Conservation (phyloP, 2,888 invertebrate species). For the Eristalis arbustorum region DNA sequence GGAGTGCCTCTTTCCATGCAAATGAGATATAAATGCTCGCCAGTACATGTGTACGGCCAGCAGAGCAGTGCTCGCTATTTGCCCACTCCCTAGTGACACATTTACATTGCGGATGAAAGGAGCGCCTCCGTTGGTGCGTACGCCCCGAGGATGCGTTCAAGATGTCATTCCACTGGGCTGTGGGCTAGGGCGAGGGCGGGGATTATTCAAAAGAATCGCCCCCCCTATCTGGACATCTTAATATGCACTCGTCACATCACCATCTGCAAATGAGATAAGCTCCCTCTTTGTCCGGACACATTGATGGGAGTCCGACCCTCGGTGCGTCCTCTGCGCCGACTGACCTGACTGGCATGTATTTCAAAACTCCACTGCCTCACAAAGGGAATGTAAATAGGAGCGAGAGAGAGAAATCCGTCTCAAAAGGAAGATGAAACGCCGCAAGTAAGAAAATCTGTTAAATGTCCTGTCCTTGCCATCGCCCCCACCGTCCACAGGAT, state of each 20-base stretch:
- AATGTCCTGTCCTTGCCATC: conserved; percentile 28
- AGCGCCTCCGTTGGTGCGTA: conserved; percentile 37
- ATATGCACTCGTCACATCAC: conserved; percentile 67
- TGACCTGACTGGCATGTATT: conserved; percentile 24
- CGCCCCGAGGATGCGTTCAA: conserved; percentile 60
- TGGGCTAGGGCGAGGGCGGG: background rate
- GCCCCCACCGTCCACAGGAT: background rate
- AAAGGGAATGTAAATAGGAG: conserved; percentile 6
- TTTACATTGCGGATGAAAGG: background rate
- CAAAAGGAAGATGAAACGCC: conserved; percentile 47
- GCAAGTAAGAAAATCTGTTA: conserved; percentile 63
- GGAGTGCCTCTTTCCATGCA: background rate
- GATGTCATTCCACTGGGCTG: background rate
- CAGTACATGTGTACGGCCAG: background rate
- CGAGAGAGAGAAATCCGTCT: background rate
- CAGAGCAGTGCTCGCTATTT: background rate
- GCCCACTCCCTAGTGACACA: background rate
- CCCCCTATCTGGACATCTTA: conserved; percentile 62
- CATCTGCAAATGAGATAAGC: conserved; percentile 67
- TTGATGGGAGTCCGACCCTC: conserved; percentile 2
- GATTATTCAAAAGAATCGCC: conserved; percentile 29
- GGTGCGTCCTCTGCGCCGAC: background rate
- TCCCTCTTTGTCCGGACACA: background rate
- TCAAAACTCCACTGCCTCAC: conserved; percentile 22
- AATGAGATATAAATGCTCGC: conserved; percentile 9